phyloP scores from a whole-genome alignment of 2,888 invertebrate genomes.

The Dyspetes luteomarginatus region DNA sequence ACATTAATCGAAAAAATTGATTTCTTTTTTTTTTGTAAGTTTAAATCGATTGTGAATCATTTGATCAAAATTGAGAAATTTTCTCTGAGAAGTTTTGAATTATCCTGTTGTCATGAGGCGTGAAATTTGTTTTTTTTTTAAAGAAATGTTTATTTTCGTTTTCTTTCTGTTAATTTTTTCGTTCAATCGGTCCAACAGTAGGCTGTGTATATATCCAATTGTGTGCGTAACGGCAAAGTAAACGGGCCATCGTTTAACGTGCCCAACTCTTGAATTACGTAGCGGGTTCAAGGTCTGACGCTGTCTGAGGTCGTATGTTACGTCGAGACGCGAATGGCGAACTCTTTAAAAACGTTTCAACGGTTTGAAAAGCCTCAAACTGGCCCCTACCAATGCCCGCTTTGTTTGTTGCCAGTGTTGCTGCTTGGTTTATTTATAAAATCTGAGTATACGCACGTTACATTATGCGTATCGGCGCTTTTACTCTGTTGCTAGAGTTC shows the following conservation, averaged over 20 bases:
- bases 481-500: not conserved
- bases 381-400: not conserved
- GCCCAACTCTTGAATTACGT: conserved; percentile 63
- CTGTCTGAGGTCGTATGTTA: conserved; percentile 72
- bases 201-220: not conserved
- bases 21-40: not conserved
- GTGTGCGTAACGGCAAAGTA: not conserved
- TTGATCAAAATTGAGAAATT: not conserved
- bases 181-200: not conserved
- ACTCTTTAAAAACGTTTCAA: conserved; percentile 16
- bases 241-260: not conserved
- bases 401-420: not conserved
- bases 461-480: not conserved
- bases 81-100: too few species aligned
- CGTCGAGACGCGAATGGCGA: conserved; percentile 23
- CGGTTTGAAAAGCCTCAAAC: conserved; percentile 46
- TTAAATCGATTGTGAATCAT: not conserved
- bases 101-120: too few species aligned
- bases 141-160: not conserved
- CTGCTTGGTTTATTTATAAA: conserved; percentile 21
- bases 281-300: conserved; percentile 67
- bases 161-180: not conserved
- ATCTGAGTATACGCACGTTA: not conserved
- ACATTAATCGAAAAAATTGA: too few species aligned
- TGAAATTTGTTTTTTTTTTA: not conserved